Base-by-base conservation (phyloP, 2,113 vertebrate species). In the Sisor rabdophorus region DNA sequence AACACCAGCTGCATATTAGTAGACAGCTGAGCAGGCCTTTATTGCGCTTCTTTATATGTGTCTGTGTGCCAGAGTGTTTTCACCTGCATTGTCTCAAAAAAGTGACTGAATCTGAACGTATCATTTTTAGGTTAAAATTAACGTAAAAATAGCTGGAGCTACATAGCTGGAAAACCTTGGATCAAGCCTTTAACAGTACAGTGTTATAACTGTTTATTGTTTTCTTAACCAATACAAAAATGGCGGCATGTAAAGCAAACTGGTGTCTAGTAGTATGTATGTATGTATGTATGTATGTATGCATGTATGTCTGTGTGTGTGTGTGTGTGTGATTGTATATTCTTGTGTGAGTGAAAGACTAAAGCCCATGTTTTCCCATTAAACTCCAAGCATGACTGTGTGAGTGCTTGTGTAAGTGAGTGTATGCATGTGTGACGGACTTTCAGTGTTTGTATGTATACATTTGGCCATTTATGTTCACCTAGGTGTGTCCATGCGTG, bases 381-480 rank as follows among this genome's bases (percentile, higher is more conserved):
- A 60, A 67, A 22, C 65, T 63, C 58, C 58, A 70, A 73, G 76
- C 71, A 61, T 68, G 79, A 75, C 65, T 50, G 71, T 61, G 58
- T 59, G 69, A 73, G 67, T 52, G 76, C 32, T 48, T 70, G 36
- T 44, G 48, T 79, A 81, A 75, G 61, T 76, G 60, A 76, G 80
- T 79, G 64, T 82, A 72, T 59, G 47, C 30, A 75, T 73, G 65
- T 71, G 75, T 75, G 61, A 77, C 60, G 8, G 59, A 78, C 65
- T 70, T 54, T 72, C 30, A 67, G 61, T 81, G 70, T 70, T 67
- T 79, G 36, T 75, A 61, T 63, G 73, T 74, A 48, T 58, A 56
- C 71, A 77, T 70, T 65, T 71, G 80, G 67, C 59, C 64, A 48
- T 82, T 78, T 76, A 77, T 55, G 59, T 78, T 78, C 77, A 78